Evolutionary conservation across 2,113 vertebrate species (phyloP), one percentile per base, ranked within the genome.

Genomic region (Sisor rabdophorus): DNA sequence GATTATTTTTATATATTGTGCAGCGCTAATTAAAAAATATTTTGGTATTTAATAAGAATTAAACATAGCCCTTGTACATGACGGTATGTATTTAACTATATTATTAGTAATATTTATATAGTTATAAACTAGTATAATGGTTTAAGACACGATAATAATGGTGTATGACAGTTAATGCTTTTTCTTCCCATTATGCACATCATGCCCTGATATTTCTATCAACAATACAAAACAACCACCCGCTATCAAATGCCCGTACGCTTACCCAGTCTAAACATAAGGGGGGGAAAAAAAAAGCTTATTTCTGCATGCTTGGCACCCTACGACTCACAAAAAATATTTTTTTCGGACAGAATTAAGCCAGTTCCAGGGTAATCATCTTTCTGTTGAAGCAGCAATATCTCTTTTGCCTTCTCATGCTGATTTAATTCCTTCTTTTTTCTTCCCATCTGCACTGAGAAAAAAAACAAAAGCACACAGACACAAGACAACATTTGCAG

Each of bases 401-500:
- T 75, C 11, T 71, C 61, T 78, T n/a, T n/a, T n/a, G 65, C 80
- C 30, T 64, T 75, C 60, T 84, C 30, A 67, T 70, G 59, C 44
- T 68, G 76, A 6, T 71, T 68, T 71, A 79, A 63, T 55, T 72
- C 56, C 48, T 78, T 65, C 75, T 17, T 60, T 48, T 71, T 30
- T 65, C 30, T 78, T 80, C 76, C 74, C 53, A 44, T 73, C 60
- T 61, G 75, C 79, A 79, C 44, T 73, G 76, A 78, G 76, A 84
- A 83, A 79, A 84, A 86, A 61, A 75, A 76, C 40, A 56, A 80
- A 73, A 11, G 76, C 70, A 55, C 73, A 73, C 70, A 74, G 56
- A 65, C 40, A 71, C 59, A 82, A 65, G 81, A 72, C 80, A 81
- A 79, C 82, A 82, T 84, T 78, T 79, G 81, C 81, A 83, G 78